Conservation (phyloP, 2,797 vertebrate species). For the Gymnothorax javanicus region DNA sequence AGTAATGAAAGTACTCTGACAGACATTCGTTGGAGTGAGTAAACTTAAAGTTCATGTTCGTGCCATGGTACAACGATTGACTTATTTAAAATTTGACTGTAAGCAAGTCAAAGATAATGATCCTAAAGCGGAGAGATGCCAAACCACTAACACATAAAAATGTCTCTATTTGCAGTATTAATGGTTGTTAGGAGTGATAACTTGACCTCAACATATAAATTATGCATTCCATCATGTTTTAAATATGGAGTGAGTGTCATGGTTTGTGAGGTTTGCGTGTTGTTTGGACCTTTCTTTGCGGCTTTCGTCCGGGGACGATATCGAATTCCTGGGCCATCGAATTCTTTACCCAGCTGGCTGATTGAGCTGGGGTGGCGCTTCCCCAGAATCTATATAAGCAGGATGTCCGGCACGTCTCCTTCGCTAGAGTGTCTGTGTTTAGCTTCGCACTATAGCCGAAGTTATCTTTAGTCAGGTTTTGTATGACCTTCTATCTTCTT, state of each 20-base stretch:
- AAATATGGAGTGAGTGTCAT: neutral
- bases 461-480: too few relatives aligned
- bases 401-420: too few relatives aligned
- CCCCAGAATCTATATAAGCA: too few relatives aligned
- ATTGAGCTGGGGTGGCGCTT: too few relatives aligned
- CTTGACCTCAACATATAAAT: neutral
- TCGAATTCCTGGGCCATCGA: too few relatives aligned
- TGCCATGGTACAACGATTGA: neutral
- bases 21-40: constrained; percentile 26
- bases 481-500: too few relatives aligned
- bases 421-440: too few relatives aligned
- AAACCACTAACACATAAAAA: neutral
- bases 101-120: constrained; percentile 37
- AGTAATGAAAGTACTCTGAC: constrained; percentile 25
- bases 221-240: neutral
- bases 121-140: constrained; percentile 29
- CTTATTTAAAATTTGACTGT: constrained; percentile 26
- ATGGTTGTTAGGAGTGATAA: neutral
- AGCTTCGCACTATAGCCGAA: too few relatives aligned
- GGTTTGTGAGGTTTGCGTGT: too few relatives aligned
- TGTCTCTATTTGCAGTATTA: neutral
- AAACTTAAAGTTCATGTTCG: neutral
- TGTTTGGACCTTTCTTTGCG: too few relatives aligned
- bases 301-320: too few relatives aligned
- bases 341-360: too few relatives aligned